Percentiles rank a stretch among this genome's conserved stretches.
Conservation (phyloP, 2,113 vertebrate genomes). For the Tupaia tana region DNA sequence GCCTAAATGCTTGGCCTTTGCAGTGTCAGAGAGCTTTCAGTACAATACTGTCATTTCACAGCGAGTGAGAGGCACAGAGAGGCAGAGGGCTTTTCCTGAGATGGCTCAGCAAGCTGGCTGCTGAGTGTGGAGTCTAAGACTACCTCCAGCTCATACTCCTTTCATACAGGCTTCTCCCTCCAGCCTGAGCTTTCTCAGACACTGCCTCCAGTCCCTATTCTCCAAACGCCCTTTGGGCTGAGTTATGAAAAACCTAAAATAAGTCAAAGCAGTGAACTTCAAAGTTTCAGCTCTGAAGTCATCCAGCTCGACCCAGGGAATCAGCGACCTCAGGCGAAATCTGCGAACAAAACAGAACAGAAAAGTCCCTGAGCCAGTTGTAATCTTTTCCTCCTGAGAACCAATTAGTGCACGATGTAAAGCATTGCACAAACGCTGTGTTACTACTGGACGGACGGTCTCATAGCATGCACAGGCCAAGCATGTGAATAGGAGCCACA, state of each 20-base stretch:
- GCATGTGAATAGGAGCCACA: background rate
- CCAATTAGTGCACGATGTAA: background rate
- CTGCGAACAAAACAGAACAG: background rate
- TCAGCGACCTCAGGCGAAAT: background rate
- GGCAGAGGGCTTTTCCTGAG: fast-evolving
- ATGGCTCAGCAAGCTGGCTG: background rate
- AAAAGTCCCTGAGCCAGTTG: background rate
- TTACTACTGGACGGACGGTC: no score
- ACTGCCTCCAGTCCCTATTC: no score
- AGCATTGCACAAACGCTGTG: background rate
- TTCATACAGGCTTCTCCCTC: background rate
- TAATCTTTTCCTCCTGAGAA: background rate
- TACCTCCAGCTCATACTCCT: background rate
- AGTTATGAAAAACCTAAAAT: background rate
- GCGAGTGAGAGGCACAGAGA: background rate
- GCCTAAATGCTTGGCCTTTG: fast-evolving
- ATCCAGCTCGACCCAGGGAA: background rate
- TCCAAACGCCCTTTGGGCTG: background rate
- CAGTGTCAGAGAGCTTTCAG: background rate
- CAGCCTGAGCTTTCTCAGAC: background rate
- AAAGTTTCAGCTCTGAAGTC: background rate
- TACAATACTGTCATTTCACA: background rate
- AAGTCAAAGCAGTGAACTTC: fast-evolving
- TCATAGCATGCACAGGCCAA: fast-evolving
- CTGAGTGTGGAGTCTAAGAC: background rate